Percentiles rank a stretch among this genome's conserved stretches.
Conservation (phyloP, 1,140 invertebrate genomes). For the Papilio glaucus region DNA sequence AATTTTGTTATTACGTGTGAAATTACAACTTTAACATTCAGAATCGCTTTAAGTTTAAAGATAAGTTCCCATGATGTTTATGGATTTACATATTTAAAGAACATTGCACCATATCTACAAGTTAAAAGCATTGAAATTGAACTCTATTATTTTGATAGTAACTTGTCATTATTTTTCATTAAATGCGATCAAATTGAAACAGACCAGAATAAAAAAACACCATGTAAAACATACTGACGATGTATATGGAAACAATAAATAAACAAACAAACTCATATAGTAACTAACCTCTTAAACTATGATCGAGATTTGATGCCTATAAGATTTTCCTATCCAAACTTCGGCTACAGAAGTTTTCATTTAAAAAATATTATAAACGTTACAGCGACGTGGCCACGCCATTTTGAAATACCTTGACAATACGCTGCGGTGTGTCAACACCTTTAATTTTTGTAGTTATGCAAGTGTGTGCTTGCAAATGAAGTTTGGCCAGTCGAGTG, state of each 20-base stretch:
- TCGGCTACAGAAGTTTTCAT: no score
- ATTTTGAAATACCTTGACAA: slow-evolving; percentile 20
- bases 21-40: slow-evolving; percentile 13
- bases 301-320: no score
- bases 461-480: slow-evolving; percentile 11
- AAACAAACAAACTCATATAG: no score
- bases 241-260: no score
- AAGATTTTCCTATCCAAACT: no score
- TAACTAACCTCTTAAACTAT: no score
- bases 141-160: background rate
- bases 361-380: background rate
- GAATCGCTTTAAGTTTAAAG: background rate
- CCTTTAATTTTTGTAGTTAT: slow-evolving; percentile 20
- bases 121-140: background rate
- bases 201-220: no score
- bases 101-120: background rate
- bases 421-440: slow-evolving; percentile 7
- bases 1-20: slow-evolving; percentile 29
- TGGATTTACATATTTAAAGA: background rate
- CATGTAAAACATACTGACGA: no score
- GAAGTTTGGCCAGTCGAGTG: slow-evolving; percentile 17
- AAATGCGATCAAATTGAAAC: no score
- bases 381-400: background rate
- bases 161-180: no score
- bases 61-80: slow-evolving; percentile 14